phyloP scores from a whole-genome alignment of 2,113 vertebrate species.

The Lophura nycthemera region DNA sequence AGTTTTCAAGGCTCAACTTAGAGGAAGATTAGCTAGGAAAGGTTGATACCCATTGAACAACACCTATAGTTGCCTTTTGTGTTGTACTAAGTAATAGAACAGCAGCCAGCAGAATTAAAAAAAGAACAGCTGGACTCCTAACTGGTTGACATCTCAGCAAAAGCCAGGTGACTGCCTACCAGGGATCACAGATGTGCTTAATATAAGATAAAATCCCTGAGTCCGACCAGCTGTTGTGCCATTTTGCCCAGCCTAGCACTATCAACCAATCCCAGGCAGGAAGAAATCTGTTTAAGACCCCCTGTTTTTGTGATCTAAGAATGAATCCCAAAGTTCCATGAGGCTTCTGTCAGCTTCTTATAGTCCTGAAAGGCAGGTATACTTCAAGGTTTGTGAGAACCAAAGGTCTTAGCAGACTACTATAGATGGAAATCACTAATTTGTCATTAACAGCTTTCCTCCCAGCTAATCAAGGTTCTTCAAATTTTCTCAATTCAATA shows the following conservation, averaged over 20 bases:
- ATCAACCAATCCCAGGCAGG: background rate
- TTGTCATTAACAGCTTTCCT: background rate
- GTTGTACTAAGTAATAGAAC: background rate
- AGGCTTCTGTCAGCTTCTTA: background rate
- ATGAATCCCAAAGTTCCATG: background rate
- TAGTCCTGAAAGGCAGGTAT: background rate
- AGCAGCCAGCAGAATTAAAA: background rate
- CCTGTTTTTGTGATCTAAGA: background rate
- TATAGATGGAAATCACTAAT: background rate
- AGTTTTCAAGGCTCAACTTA: background rate
- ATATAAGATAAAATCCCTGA: background rate
- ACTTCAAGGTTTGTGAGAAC: background rate
- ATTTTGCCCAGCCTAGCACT: background rate
- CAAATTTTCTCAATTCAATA: background rate
- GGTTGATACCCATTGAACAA: background rate
- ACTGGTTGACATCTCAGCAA: background rate
- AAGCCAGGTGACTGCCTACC: background rate
- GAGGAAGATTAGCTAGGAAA: background rate
- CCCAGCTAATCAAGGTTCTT: too few relatives aligned
- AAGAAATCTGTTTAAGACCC: background rate
- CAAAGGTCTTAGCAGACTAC: background rate
- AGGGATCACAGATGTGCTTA: background rate
- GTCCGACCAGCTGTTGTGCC: background rate
- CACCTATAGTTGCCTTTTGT: background rate
- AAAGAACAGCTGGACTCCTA: background rate